Base-by-base conservation (phyloP, 2,888 invertebrate genomes). In the Escarpia spicata region DNA sequence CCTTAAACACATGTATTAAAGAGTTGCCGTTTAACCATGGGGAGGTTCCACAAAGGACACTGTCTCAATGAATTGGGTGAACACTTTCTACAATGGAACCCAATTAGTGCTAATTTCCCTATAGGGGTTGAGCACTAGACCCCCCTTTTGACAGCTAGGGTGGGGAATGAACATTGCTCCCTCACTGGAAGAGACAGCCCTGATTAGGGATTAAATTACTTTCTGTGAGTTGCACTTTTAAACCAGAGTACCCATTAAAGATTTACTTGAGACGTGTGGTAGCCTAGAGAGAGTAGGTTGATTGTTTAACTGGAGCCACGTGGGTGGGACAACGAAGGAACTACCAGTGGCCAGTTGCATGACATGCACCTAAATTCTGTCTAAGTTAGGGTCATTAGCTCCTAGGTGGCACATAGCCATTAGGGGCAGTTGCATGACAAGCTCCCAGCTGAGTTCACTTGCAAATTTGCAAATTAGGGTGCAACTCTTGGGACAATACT, bases 41-140 rank as follows among this genome's bases (percentile, higher is more conserved):
- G n/a, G 75, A 75, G 19, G 75, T 9, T 9, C 6, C 52, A 75
- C 75, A 75, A 4, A 15, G 19, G 6, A 75, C 26, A 26, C n/a
- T 3, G 26, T 19, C 75, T 75, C 19, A 6, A 75, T 75, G n/a
- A 26, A 75, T 75, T 75, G 26, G 75, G 75, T 75, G n/a, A 75
- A 75, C n/a, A 75, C 26, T 75, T 19, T 75, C 75, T 75, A 75
- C 75, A 75, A 26, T 75, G 26, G 19, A 26, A 52, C 6, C 6
- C 75, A 75, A 75, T 75, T 75, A 75, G 75, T 75, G 75, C 75
- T 26, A 75, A 75, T 75, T 75, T 26, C 75, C 75, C 75, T 75
- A n/a, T 75, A 75, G 75, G 26, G 75, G 75, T 75, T 75, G 26
- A 75, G 75, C 75, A 75, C 75, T 75, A 6, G 6, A 26, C 75